Evolutionary conservation across 2,888 invertebrate species (phyloP).

Genomic region (Stenodera caucasica): DNA sequence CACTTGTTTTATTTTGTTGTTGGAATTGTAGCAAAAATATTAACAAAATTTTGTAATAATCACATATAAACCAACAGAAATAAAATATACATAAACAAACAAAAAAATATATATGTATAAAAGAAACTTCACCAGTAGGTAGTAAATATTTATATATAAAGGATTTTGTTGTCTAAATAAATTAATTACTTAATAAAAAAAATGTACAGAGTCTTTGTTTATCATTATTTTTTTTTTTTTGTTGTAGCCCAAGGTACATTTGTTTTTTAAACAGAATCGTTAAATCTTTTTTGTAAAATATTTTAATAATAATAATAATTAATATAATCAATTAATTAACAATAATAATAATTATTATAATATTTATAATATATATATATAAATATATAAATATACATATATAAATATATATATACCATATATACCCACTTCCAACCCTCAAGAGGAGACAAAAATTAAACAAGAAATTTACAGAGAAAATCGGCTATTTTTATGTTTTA

Average conservation of each 20-base stretch:
- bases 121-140: constrained; percentile 46
- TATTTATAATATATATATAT: neutral
- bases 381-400: constrained; percentile 5
- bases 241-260: constrained; percentile 45
- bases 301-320: constrained; percentile 38
- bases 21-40: constrained; percentile 45
- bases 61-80: constrained; percentile 46
- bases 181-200: constrained; percentile 45
- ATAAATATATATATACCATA: constrained; percentile 33
- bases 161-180: constrained; percentile 26
- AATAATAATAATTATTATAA: neutral
- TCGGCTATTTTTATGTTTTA: constrained; percentile 39
- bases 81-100: constrained; percentile 47
- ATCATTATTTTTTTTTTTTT: constrained; percentile 17
- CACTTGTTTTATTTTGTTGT: constrained; percentile 30
- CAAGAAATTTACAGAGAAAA: constrained; percentile 36
- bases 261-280: constrained; percentile 38
- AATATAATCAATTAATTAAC: constrained; percentile 11
- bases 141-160: constrained; percentile 33
- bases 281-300: constrained; percentile 32
- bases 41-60: constrained; percentile 43
- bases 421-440: constrained; percentile 47
- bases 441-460: neutral
- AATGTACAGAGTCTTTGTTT: constrained; percentile 40
- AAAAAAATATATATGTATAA: constrained; percentile 45